These are phyloP conservation scores for Myotis davidii DNA, from an alignment of 2,113 vertebrate genomes.

Conservation along the genomic window DNA sequence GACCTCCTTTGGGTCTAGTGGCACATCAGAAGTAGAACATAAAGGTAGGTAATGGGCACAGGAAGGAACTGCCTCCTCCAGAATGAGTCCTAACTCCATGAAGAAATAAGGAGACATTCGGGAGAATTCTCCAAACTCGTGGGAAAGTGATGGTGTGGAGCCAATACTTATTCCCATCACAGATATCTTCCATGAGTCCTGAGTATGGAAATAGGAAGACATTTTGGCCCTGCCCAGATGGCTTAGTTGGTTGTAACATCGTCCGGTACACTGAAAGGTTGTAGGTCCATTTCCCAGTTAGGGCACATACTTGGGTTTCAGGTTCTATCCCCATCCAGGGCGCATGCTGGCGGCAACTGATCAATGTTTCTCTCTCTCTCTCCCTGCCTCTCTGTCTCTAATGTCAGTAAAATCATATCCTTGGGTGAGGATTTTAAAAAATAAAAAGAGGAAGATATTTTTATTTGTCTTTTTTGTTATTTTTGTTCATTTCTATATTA, in stretches of 20 bases:
- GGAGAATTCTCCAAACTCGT: not conserved
- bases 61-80: not conserved
- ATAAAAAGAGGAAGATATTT: not conserved
- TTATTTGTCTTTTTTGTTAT: not conserved
- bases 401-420: not conserved
- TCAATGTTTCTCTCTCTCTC: not conserved
- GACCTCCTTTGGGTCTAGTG: not conserved
- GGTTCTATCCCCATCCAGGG: not conserved
- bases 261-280: not conserved
- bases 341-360: not conserved
- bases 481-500: constrained; percentile 3
- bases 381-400: not conserved
- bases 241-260: not conserved
- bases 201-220: not conserved
- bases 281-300: not conserved
- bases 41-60: not conserved
- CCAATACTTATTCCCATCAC: not conserved
- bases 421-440: not conserved
- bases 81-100: not conserved
- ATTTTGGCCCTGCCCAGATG: not conserved
- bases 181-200: not conserved
- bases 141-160: not conserved
- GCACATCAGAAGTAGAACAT: not conserved
- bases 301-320: not conserved
- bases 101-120: not conserved